Percentiles rank a stretch among this genome's conserved stretches.
phyloP scores from a whole-genome alignment of 1,140 invertebrate species.

The Acyrthosiphon pisum region DNA sequence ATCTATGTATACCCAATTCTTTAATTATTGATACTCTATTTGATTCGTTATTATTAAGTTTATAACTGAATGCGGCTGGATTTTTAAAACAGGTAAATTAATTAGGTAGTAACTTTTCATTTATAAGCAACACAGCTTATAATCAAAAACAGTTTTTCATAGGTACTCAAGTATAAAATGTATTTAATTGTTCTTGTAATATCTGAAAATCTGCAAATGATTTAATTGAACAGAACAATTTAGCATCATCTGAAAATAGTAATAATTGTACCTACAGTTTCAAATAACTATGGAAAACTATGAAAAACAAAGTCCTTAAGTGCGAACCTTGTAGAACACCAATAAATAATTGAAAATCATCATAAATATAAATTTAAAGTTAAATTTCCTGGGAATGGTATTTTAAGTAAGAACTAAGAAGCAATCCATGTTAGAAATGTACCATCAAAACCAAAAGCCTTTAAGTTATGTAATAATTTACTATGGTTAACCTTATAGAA shows the following conservation, averaged over 20 bases:
- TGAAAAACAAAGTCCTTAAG: neutral
- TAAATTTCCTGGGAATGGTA: neutral
- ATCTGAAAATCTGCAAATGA: neutral
- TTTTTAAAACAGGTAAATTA: neutral
- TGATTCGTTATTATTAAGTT: too few species aligned
- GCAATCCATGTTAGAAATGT: neutral
- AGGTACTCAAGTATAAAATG: too few species aligned
- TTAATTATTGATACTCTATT: too few species aligned
- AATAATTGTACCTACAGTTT: neutral
- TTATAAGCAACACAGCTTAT: neutral
- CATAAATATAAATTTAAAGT: neutral
- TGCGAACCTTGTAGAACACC: neutral
- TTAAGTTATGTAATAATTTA: neutral
- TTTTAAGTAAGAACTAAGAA: neutral
- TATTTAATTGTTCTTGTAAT: too few species aligned
- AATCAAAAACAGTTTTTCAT: neutral
- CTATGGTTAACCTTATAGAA: neutral
- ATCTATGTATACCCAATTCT: too few species aligned
- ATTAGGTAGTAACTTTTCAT: neutral
- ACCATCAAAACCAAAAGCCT: neutral
- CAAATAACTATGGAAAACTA: neutral
- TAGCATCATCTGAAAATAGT: neutral
- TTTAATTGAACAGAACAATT: conserved; percentile 12
- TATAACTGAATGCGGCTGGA: neutral
- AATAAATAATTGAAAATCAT: neutral